Conservation (phyloP, 1,140 invertebrate species). For the Pseudomyrmex concolor region DNA sequence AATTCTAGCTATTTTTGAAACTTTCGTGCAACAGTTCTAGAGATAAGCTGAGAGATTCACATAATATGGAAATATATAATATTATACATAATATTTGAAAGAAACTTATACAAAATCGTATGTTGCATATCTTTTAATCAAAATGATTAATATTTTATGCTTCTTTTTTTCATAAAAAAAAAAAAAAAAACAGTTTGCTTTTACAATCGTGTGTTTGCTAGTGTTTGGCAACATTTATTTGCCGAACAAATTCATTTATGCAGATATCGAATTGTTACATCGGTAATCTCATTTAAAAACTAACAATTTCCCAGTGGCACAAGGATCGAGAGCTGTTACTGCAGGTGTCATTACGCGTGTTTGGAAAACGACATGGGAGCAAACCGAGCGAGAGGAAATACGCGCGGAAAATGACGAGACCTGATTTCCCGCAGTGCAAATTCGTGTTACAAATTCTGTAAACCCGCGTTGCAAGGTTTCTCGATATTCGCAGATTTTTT, state of each 20-base stretch:
- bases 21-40: too few relatives aligned
- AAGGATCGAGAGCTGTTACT: background rate
- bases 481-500: constrained; percentile 3
- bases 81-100: too few relatives aligned
- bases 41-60: too few relatives aligned
- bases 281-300: constrained; percentile 26
- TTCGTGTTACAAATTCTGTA: constrained; percentile 35
- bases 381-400: constrained; percentile 10
- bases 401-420: constrained; percentile 3
- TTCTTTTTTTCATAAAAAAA: background rate
- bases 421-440: constrained; percentile 28
- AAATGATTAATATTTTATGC: background rate
- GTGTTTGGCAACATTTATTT: background rate
- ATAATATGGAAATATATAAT: too few relatives aligned
- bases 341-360: constrained; percentile 21
- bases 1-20: too few relatives aligned
- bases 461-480: constrained; percentile 3
- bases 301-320: background rate
- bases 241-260: background rate
- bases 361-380: constrained; percentile 6
- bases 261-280: background rate
- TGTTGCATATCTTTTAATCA: too few relatives aligned
- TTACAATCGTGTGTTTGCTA: background rate
- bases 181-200: background rate
- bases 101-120: too few relatives aligned